A percentile compares a stretch with the other conserved stretches of the same genome.
Evolutionary conservation across 1,140 invertebrate species (phyloP).

Genomic region (Oppia nitens): DNA sequence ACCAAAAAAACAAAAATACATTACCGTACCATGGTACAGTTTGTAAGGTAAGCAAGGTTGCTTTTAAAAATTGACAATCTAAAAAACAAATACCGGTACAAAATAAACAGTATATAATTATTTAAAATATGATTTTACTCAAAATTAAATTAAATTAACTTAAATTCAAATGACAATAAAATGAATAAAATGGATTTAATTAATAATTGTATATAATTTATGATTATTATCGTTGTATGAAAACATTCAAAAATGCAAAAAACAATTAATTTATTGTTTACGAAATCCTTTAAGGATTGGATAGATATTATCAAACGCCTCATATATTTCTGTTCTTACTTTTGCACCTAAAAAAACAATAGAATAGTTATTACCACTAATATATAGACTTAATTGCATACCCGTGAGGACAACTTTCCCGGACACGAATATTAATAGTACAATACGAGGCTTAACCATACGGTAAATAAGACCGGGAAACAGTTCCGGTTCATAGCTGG

Average conservation of each 20-base stretch:
- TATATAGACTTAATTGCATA: slow-evolving; percentile 27
- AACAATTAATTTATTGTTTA: slow-evolving; percentile 28
- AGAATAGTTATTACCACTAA: neutral
- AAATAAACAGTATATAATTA: too few species aligned
- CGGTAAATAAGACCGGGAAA: slow-evolving; percentile 98
- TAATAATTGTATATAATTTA: too few species aligned
- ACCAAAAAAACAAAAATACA: too few species aligned
- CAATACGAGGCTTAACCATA: slow-evolving; percentile 98
- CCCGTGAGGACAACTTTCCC: slow-evolving; percentile 94
- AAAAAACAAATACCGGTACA: too few species aligned
- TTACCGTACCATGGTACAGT: too few species aligned
- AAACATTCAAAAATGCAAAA: neutral
- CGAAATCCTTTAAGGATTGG: slow-evolving; percentile 98
- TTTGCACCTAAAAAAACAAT: slow-evolving; percentile 51
- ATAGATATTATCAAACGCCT: slow-evolving; percentile 99
- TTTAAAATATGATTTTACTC: too few species aligned
- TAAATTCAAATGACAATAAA: too few species aligned
- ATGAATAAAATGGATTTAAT: too few species aligned
- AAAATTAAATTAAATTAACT: too few species aligned
- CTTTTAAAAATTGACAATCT: too few species aligned
- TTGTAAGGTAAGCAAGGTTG: too few species aligned
- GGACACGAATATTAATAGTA: slow-evolving; percentile 95
- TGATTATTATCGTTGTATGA: too few species aligned
- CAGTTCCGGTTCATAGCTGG: slow-evolving; percentile 54
- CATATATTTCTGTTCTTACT: slow-evolving; percentile 92